These are phyloP conservation scores for Adoxophyes honmai DNA, from an alignment of 1,140 invertebrate genomes.

Conservation along the genomic window DNA sequence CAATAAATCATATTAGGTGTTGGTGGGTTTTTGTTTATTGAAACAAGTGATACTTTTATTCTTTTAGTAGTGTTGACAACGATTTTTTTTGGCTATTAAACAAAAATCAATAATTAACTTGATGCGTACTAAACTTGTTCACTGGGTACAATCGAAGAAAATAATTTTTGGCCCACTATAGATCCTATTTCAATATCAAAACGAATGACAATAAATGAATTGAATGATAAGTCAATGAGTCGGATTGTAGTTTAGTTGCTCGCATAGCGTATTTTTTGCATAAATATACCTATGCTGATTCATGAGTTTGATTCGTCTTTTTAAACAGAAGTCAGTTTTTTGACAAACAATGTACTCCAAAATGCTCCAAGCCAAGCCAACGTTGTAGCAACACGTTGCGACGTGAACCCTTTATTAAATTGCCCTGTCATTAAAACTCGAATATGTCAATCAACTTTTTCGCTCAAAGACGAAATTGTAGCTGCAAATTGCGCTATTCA, in stretches of 20 bases:
- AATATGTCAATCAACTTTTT: conserved; percentile 6
- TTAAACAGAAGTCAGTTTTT: too few species aligned
- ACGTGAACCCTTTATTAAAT: neutral
- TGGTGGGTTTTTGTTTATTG: neutral
- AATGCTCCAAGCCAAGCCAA: too few species aligned
- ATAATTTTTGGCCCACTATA: too few species aligned
- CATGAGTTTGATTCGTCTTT: too few species aligned
- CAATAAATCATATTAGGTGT: neutral
- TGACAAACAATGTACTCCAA: too few species aligned
- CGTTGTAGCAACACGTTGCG: neutral
- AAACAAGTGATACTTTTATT: neutral
- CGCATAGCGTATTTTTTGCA: neutral
- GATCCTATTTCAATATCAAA: too few species aligned
- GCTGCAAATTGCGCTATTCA: too few species aligned
- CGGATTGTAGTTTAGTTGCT: too few species aligned
- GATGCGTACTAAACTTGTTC: too few species aligned
- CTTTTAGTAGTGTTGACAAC: neutral
- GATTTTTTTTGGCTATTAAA: neutral
- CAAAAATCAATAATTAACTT: neutral
- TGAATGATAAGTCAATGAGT: too few species aligned
- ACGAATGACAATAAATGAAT: too few species aligned
- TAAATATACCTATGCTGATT: neutral
- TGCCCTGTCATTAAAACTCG: neutral
- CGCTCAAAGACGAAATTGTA: conserved; percentile 3
- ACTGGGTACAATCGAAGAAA: too few species aligned